These are phyloP conservation scores for Bradynema listronoti DNA, from an alignment of 1,140 invertebrate genomes.

Conservation along the genomic window DNA sequence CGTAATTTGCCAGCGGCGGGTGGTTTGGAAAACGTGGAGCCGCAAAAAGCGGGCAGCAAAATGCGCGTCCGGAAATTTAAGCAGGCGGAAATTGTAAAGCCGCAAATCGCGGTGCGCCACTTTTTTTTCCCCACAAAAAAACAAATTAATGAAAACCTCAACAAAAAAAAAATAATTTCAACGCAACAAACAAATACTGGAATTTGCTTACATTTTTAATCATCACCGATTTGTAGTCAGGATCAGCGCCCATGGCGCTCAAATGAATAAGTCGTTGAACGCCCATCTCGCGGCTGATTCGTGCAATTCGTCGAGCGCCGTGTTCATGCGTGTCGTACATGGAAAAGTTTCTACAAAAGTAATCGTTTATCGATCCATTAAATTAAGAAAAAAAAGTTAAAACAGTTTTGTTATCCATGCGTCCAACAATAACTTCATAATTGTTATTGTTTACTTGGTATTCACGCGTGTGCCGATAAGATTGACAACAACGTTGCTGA, in stretches of 20 bases:
- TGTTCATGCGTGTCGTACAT: conserved; percentile 65
- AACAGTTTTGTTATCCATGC: neutral
- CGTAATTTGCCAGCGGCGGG: too few relatives aligned
- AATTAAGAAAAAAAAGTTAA: conserved; percentile 10
- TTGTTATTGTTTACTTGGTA: conserved; percentile 65
- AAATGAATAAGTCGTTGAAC: conserved; percentile 62
- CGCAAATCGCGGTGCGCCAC: neutral
- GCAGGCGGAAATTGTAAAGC: neutral
- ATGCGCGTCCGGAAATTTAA: neutral
- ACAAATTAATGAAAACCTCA: conserved; percentile 17
- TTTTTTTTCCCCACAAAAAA: conserved; percentile 1
- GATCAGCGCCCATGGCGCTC: conserved; percentile 60
- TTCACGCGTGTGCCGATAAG: conserved; percentile 82
- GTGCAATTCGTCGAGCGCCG: conserved; percentile 59
- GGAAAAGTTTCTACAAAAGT: conserved; percentile 66
- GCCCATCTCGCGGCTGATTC: conserved; percentile 60
- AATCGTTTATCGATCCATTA: conserved; percentile 6
- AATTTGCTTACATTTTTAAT: conserved; percentile 48
- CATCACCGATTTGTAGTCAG: conserved; percentile 49
- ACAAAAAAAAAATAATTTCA: neutral
- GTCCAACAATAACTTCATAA: neutral
- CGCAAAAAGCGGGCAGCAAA: too few relatives aligned
- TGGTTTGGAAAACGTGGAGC: too few relatives aligned
- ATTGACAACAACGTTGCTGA: conserved; percentile 97
- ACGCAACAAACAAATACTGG: too few relatives aligned